Conservation (phyloP, 2,888 invertebrate species). For the Stratiomys singularior region DNA sequence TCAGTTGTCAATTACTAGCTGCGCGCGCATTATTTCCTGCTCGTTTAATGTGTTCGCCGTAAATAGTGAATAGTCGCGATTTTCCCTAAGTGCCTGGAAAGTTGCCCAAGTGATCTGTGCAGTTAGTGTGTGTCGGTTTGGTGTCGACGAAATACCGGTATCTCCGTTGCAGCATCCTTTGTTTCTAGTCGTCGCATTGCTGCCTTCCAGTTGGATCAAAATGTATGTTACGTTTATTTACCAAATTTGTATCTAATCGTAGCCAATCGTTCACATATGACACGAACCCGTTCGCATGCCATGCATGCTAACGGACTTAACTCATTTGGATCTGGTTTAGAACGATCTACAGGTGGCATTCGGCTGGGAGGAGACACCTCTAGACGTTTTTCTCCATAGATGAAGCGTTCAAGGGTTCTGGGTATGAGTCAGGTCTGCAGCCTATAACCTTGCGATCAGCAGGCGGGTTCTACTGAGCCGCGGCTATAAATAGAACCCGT, state of each 20-base stretch:
- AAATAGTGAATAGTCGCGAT: not conserved
- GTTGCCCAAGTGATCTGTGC: not conserved
- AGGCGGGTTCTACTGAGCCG: not conserved
- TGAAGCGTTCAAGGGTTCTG: not conserved
- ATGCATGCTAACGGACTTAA: not conserved
- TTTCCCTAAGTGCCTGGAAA: not conserved
- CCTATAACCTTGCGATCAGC: not conserved
- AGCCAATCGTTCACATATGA: too few species aligned
- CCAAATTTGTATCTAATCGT: too few species aligned
- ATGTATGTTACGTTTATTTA: constrained; percentile 25
- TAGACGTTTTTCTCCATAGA: not conserved
- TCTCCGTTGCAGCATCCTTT: not conserved
- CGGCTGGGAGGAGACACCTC: not conserved
- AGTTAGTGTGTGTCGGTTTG: too few species aligned
- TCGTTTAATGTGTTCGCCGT: not conserved
- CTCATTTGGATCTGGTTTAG: not conserved
- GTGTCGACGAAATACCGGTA: not conserved
- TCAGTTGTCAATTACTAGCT: not conserved
- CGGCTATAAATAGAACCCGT: constrained; percentile 4
- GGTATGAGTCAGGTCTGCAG: constrained; percentile 1
- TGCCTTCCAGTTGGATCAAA: constrained; percentile 1
- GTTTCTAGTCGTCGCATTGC: not conserved
- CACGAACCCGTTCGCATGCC: not conserved
- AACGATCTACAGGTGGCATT: not conserved
- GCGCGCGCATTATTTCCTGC: not conserved